Evolutionary conservation across 2,113 vertebrate species (phyloP).

Genomic region (Apaloderma vittatum): DNA sequence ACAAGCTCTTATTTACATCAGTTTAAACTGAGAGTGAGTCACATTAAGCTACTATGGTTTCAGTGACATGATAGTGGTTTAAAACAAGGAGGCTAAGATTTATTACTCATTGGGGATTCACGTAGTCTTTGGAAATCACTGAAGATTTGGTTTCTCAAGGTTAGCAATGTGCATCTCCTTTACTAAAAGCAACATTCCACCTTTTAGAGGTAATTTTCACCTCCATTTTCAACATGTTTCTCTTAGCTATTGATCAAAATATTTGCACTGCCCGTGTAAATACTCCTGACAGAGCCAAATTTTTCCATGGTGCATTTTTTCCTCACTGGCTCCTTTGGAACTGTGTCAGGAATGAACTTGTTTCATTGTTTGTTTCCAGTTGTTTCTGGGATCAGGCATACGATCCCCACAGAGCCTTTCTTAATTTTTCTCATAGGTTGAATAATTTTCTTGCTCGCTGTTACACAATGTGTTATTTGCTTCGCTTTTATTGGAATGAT

Average conservation of each 20-base stretch:
- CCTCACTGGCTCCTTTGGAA: not conserved
- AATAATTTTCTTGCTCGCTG: not conserved
- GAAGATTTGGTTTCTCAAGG: not conserved
- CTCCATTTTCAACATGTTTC: not conserved
- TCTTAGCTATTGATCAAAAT: not conserved
- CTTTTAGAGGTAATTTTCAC: not conserved
- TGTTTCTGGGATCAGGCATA: not conserved
- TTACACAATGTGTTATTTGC: not conserved
- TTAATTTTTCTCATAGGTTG: slow-evolving; percentile 15
- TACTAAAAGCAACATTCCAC: not conserved
- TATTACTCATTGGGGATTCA: not conserved
- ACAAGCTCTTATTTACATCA: not conserved
- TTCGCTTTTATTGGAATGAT: not conserved
- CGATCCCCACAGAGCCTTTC: not conserved
- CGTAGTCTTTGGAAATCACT: not conserved
- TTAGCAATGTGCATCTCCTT: not conserved
- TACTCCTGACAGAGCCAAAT: not conserved
- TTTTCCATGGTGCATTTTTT: not conserved
- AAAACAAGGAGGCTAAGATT: not conserved
- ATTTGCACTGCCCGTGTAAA: not conserved
- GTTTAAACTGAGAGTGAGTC: not conserved
- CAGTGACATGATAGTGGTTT: not conserved
- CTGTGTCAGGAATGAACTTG: not conserved
- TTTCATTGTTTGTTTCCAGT: not conserved
- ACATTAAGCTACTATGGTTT: not conserved